phyloP scores from a whole-genome alignment of 2,113 vertebrate genomes.

The Phyllostomus discolor region DNA sequence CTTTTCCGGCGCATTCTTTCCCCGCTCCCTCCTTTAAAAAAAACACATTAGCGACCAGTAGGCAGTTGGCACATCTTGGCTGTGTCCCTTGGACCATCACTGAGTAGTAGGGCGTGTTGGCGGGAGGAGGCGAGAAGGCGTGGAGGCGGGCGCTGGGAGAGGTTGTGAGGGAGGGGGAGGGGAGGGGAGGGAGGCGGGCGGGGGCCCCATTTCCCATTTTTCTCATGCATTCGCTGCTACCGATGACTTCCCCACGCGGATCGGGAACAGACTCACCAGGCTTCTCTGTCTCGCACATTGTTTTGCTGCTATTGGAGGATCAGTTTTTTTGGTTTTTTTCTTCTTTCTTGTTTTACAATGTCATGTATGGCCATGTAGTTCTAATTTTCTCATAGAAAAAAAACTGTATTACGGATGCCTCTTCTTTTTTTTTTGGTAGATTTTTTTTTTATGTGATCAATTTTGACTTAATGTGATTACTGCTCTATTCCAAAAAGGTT shows the following conservation, averaged over 20 bases:
- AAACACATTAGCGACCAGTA: slow-evolving; percentile 72
- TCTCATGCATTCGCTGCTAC: slow-evolving; percentile 86
- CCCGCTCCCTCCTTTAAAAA: neutral
- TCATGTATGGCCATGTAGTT: slow-evolving; percentile 93
- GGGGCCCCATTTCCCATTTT: slow-evolving; percentile 84
- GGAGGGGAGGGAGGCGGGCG: neutral
- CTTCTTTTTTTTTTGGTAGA: slow-evolving; percentile 80
- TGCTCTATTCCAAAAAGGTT: slow-evolving; percentile 95
- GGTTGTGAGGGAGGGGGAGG: slow-evolving; percentile 75
- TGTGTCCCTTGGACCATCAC: slow-evolving; percentile 76
- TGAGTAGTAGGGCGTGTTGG: slow-evolving; percentile 81
- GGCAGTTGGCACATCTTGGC: slow-evolving; percentile 85
- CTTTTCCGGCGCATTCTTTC: slow-evolving; percentile 70
- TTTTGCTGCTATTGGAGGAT: slow-evolving; percentile 98
- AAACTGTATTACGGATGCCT: slow-evolving; percentile 92
- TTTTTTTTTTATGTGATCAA: slow-evolving; percentile 88
- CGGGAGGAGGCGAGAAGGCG: slow-evolving; percentile 78
- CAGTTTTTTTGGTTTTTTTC: slow-evolving; percentile 61
- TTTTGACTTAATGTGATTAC: slow-evolving; percentile 94
- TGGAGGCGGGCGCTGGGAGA: slow-evolving; percentile 77
- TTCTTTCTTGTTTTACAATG: slow-evolving; percentile 82
- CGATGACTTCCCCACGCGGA: slow-evolving; percentile 90
- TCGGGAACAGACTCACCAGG: slow-evolving; percentile 84
- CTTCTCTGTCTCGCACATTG: slow-evolving; percentile 89
- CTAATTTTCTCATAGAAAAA: slow-evolving; percentile 98